These are phyloP conservation scores for Xenus cinereus DNA, from an alignment of 2,113 vertebrate genomes.

Conservation along the genomic window DNA sequence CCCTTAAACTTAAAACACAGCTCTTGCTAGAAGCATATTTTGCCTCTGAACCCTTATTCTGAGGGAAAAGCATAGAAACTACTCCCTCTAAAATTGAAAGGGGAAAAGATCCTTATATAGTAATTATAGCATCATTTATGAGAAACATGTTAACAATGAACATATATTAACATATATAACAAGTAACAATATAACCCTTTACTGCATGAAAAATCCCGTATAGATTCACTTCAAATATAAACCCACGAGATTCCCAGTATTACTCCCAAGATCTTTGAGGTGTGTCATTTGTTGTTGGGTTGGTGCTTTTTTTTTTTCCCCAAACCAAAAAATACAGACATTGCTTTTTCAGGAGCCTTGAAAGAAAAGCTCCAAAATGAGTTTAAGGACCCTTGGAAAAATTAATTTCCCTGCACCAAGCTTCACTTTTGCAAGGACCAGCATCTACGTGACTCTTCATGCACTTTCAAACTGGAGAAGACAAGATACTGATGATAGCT, in stretches of 20 bases:
- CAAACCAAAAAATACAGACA: rapidly evolving
- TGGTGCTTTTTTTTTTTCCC: background rate
- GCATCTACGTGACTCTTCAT: rapidly evolving
- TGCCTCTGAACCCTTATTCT: background rate
- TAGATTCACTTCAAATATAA: background rate
- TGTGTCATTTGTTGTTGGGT: background rate
- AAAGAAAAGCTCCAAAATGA: background rate
- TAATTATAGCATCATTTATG: background rate
- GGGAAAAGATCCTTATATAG: background rate
- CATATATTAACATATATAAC: background rate
- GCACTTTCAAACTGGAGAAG: background rate
- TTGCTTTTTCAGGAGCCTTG: background rate
- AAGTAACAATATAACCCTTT: background rate
- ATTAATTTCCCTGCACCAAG: background rate
- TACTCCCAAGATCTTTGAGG: background rate
- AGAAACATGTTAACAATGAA: background rate
- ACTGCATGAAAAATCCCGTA: background rate
- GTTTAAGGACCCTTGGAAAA: background rate
- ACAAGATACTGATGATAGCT: rapidly evolving
- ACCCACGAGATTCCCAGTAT: background rate
- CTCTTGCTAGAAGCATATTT: background rate
- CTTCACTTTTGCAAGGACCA: background rate
- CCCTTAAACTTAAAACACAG: background rate
- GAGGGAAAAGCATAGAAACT: background rate
- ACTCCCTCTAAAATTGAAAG: background rate